phyloP scores from a whole-genome alignment of 2,113 vertebrate species.

The Mustelus asterias region DNA sequence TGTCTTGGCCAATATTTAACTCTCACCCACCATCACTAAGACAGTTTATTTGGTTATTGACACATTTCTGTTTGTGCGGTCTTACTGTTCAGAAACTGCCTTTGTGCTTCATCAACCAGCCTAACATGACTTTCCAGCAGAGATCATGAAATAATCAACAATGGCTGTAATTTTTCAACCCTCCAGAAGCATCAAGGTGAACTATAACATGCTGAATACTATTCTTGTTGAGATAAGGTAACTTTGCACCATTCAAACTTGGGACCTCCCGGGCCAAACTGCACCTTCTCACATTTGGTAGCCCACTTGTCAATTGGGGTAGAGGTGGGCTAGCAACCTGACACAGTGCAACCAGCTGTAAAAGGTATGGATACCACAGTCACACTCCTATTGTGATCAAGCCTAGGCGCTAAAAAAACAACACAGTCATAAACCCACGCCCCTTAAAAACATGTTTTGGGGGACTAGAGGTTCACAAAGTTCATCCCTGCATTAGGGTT shows the following conservation, averaged over 20 bases:
- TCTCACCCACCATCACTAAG: neutral
- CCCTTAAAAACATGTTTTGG: neutral
- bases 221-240: neutral
- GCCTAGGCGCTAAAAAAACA: neutral
- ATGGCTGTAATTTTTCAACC: neutral
- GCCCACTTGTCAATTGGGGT: neutral
- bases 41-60: neutral
- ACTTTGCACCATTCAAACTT: neutral
- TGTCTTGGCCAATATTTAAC: neutral
- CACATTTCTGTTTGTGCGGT: neutral
- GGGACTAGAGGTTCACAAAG: neutral
- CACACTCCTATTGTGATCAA: neutral
- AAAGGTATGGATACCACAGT: neutral
- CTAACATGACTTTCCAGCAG: neutral
- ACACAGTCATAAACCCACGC: neutral
- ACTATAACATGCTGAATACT: neutral
- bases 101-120: neutral
- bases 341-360: neutral
- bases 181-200: neutral
- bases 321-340: neutral
- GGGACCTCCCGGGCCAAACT: neutral
- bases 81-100: neutral
- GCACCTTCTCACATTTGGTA: neutral
- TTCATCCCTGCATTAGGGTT: neutral
- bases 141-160: neutral